These are phyloP conservation scores for Drosophila insularis DNA, from an alignment of 1,140 invertebrate species.

Conservation along the genomic window DNA sequence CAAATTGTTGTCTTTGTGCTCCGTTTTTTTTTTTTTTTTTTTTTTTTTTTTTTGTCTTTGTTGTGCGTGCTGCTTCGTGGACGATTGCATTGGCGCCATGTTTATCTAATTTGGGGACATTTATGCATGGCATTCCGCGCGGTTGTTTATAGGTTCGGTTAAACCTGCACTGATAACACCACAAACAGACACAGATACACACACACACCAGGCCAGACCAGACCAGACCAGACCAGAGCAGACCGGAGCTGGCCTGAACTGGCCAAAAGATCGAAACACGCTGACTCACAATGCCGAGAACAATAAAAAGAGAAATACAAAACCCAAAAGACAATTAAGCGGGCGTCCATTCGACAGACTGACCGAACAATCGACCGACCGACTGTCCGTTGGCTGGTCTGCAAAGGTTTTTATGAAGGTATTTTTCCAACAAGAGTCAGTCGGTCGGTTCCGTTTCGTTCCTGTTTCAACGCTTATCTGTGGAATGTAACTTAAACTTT, in stretches of 20 bases:
- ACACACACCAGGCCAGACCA: slow-evolving; percentile 1
- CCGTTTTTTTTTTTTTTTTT: slow-evolving; percentile 3
- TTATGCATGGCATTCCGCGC: slow-evolving; percentile 82
- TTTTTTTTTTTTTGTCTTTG: slow-evolving; percentile 10
- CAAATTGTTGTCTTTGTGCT: background rate
- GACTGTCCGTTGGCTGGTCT: slow-evolving; percentile 31
- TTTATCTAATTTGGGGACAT: slow-evolving; percentile 83
- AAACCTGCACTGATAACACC: slow-evolving; percentile 82
- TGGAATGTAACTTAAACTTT: slow-evolving; percentile 81
- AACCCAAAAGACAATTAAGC: slow-evolving; percentile 44
- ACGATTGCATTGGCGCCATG: slow-evolving; percentile 82
- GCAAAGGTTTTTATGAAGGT: slow-evolving; percentile 65
- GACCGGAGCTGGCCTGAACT: slow-evolving; percentile 3
- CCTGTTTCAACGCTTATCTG: slow-evolving; percentile 66
- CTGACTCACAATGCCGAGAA: slow-evolving; percentile 53
- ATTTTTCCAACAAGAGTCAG: slow-evolving; percentile 26
- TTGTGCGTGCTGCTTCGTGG: slow-evolving; percentile 45
- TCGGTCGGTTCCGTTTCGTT: slow-evolving; percentile 37
- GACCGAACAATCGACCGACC: background rate
- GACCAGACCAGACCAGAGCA: background rate
- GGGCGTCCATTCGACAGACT: slow-evolving; percentile 3
- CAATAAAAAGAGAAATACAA: slow-evolving; percentile 21
- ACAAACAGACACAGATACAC: background rate
- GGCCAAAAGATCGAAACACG: slow-evolving; percentile 23
- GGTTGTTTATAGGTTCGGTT: slow-evolving; percentile 83